Evolutionary conservation across 2,113 vertebrate genomes (phyloP), one percentile per base, ranked within the genome.

Genomic region (Oncorhynchus masou): DNA sequence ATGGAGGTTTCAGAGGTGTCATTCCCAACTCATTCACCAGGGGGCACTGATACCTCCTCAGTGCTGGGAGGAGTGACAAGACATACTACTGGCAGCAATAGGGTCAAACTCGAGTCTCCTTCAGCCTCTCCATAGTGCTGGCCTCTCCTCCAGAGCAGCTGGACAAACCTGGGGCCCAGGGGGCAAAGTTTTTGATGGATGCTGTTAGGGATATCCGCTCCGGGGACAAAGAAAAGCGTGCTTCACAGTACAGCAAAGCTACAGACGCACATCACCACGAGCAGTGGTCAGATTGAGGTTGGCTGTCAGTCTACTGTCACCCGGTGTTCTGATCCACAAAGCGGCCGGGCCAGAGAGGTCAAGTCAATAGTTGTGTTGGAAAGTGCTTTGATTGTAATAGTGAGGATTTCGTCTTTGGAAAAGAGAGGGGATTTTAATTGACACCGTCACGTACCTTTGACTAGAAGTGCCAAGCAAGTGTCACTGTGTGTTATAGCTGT

Each of bases 151-250:
- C 22, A 27, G 20, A 27, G 65, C 34, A 73, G 22, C 5, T 3
- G 48, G 71, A 64, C 29, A 70, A 25, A 25, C 51, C 65, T 45
- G 51, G 57, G 75, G 72, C 68, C n/a, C 19, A 27, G 57, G 49
- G 68, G 73, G 73, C 79, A 83, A 74, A 65, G 4, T 45, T 20
- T 20, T 29, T 22, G 67, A 68, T n/a, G 29, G 65, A 67, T 29
- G 15, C 27, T 45, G 29, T 68, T 68, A 8, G 34, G 29, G 15
- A 39, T 45, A 68, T 16, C 29, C 16, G 4, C 19, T 68, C 5
- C 3, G 6, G 29, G 67, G 67, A 19, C 31, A n/a, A 11, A n/a
- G 31, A 19, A 68, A 68, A 45, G 7, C 5, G 67, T 73, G 68
- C 71, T 64, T 48, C 31, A 74, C 57, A 73, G 60, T 60, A 71